phyloP scores from a whole-genome alignment of 2,113 vertebrate species.

The Lagopus muta region DNA sequence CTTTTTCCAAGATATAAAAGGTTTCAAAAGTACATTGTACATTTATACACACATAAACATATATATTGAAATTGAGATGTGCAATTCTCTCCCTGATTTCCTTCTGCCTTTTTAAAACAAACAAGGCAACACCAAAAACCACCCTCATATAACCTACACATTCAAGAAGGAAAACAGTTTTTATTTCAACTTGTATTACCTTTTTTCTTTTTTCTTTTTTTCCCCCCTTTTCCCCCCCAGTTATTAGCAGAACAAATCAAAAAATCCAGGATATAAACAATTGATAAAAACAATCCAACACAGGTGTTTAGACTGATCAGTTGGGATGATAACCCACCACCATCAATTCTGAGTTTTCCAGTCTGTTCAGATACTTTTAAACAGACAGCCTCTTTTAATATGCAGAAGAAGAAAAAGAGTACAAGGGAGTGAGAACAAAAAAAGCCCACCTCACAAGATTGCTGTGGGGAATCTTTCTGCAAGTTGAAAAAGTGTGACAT shows the following conservation, averaged over 20 bases:
- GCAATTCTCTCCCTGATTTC: not conserved
- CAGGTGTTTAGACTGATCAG: rapidly evolving
- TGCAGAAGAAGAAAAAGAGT: not conserved
- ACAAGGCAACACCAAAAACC: not conserved
- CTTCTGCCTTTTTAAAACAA: not conserved
- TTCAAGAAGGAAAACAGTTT: not conserved
- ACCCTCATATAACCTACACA: not conserved
- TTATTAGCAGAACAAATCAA: not conserved
- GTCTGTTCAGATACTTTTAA: not conserved
- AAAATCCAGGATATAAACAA: not conserved
- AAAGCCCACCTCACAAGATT: not conserved
- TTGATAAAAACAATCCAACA: not conserved
- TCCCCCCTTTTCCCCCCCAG: not conserved
- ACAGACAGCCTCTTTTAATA: not conserved
- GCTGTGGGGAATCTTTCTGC: not conserved
- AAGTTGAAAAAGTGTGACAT: not conserved
- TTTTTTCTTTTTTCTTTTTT: not conserved
- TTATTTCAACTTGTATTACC: not conserved
- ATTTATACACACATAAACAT: not conserved
- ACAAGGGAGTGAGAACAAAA: not conserved
- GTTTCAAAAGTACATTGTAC: not conserved
- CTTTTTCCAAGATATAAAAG: not conserved
- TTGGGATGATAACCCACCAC: not conserved
- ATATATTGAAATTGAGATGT: not conserved
- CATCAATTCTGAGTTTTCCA: not conserved